Evolutionary conservation across 2,888 invertebrate species (phyloP).

Genomic region (Steinernema carpocapsae): DNA sequence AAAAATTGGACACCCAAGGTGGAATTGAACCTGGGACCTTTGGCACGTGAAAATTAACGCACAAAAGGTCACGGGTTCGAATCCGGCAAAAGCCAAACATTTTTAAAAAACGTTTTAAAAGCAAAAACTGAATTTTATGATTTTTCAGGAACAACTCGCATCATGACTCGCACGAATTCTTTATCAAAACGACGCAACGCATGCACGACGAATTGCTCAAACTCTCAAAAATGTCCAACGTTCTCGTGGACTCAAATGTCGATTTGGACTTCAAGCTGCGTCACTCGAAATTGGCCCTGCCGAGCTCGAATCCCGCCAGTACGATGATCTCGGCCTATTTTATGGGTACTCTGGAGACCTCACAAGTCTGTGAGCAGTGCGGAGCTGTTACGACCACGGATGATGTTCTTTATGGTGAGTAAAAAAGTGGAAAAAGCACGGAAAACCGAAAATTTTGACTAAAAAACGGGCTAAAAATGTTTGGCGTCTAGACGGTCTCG

Average conservation of each 20-base stretch:
- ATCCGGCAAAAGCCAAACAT: too few relatives aligned
- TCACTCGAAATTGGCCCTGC: background rate
- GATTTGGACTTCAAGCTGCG: background rate
- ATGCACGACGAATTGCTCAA: slow-evolving; percentile 22
- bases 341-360: slow-evolving; percentile 18
- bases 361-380: slow-evolving; percentile 3
- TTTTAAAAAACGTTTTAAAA: too few relatives aligned
- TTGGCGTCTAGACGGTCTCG: too few relatives aligned
- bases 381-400: slow-evolving; percentile 3
- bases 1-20: too few relatives aligned
- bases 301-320: background rate
- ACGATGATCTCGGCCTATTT: slow-evolving; percentile 24
- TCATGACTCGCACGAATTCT: slow-evolving; percentile 19
- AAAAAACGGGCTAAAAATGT: too few relatives aligned
- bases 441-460: too few relatives aligned
- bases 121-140: too few relatives aligned
- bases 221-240: background rate
- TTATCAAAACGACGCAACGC: slow-evolving; percentile 5
- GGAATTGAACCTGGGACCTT: too few relatives aligned
- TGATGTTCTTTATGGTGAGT: background rate
- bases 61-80: too few relatives aligned
- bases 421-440: too few relatives aligned
- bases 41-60: too few relatives aligned
- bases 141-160: slow-evolving; percentile 10
- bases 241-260: background rate